phyloP scores from a whole-genome alignment of 2,113 vertebrate genomes.

The Epinephelus moara region DNA sequence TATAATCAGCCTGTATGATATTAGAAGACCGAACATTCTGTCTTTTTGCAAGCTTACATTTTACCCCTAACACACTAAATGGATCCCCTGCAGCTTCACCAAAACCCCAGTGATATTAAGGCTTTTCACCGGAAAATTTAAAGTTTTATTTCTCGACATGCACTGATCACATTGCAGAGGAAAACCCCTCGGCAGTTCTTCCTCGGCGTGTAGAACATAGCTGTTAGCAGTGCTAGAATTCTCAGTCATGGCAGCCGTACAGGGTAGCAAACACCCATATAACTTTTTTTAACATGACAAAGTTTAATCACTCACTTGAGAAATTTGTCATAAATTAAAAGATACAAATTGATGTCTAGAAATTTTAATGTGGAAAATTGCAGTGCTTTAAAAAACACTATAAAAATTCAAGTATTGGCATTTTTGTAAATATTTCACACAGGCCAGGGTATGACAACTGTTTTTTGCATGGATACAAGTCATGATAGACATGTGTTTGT shows the following conservation, averaged over 20 bases:
- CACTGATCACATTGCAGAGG: background rate
- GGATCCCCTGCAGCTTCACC: background rate
- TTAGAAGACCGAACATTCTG: background rate
- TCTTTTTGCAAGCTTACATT: background rate
- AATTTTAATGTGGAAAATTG: background rate
- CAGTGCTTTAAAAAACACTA: background rate
- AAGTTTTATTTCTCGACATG: accelerated
- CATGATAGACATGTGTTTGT: conserved; percentile 2
- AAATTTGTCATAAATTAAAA: background rate
- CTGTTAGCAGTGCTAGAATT: background rate
- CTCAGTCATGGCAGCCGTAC: background rate
- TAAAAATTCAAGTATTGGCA: background rate
- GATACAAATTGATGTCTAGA: background rate
- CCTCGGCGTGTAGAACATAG: background rate
- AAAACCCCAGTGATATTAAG: background rate
- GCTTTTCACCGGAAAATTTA: background rate
- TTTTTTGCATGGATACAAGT: background rate
- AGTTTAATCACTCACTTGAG: background rate
- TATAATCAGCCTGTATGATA: background rate
- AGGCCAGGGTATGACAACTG: too few species aligned
- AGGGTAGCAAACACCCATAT: background rate
- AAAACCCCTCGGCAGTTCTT: background rate
- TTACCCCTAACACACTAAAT: background rate
- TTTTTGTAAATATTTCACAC: background rate
- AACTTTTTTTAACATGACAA: background rate